These are phyloP conservation scores for Pipa parva DNA, from an alignment of 2,113 vertebrate species.

Conservation along the genomic window DNA sequence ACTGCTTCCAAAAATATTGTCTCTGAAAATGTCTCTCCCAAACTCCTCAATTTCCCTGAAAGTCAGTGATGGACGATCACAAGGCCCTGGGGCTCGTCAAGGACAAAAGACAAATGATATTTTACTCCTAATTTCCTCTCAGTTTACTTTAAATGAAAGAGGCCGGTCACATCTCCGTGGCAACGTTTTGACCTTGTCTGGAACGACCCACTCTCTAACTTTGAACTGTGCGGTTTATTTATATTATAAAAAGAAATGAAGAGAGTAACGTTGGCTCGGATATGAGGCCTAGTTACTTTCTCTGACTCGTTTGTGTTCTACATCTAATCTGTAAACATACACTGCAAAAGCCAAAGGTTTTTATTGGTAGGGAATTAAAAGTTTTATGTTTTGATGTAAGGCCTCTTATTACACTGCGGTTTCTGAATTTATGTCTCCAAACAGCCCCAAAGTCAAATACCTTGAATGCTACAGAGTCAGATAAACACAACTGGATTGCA, in stretches of 20 bases:
- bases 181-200: slow-evolving; percentile 53
- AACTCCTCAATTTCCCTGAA: slow-evolving; percentile 23
- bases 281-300: neutral
- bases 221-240: slow-evolving; percentile 37
- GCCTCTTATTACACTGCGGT: no score
- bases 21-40: slow-evolving; percentile 40
- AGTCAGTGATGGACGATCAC: slow-evolving; percentile 35
- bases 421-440: no score
- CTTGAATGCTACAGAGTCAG: no score
- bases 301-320: slow-evolving; percentile 1
- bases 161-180: slow-evolving; percentile 45
- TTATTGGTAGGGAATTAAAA: no score
- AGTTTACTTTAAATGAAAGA: slow-evolving; percentile 62
- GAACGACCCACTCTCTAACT: slow-evolving; percentile 32
- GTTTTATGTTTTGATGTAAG: no score
- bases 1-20: slow-evolving; percentile 42
- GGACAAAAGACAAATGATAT: slow-evolving; percentile 55
- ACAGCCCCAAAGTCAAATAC: no score
- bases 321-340: neutral
- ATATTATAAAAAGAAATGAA: slow-evolving; percentile 8
- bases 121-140: slow-evolving; percentile 55
- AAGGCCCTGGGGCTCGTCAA: slow-evolving; percentile 48
- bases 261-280: neutral
- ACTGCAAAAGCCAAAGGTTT: neutral
- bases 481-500: no score